These are phyloP conservation scores for Periophthalmus modestus DNA, from an alignment of 2,113 vertebrate genomes.

Conservation along the genomic window DNA sequence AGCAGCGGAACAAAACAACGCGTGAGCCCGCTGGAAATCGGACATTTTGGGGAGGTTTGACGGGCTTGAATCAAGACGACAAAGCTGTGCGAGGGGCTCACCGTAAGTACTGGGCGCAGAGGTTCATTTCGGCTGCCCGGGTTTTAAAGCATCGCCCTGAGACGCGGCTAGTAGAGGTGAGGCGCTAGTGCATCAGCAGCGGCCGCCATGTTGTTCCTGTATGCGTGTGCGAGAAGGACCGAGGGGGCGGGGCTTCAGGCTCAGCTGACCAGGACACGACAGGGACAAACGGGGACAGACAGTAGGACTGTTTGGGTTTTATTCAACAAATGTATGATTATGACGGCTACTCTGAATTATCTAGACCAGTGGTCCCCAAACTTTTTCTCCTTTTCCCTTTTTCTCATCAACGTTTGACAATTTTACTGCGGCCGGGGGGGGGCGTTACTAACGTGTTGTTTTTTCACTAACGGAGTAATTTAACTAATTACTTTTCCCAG, in stretches of 20 bases:
- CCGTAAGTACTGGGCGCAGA: slow-evolving; percentile 77
- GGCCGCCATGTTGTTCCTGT: slow-evolving; percentile 79
- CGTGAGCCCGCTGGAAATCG: neutral
- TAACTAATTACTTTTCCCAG: no score
- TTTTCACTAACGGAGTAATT: no score
- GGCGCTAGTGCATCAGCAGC: slow-evolving; percentile 68
- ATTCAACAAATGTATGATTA: no score
- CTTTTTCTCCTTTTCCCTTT: no score
- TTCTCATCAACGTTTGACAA: no score
- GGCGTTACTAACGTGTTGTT: no score
- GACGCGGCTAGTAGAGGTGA: slow-evolving; percentile 63
- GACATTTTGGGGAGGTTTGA: accelerated
- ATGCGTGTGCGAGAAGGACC: slow-evolving; percentile 8
- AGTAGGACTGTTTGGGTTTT: no score
- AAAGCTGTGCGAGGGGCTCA: slow-evolving; percentile 14
- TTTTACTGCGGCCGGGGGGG: no score
- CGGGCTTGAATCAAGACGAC: neutral
- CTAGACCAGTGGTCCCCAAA: no score
- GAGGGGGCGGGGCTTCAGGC: neutral
- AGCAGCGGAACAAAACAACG: slow-evolving; percentile 39
- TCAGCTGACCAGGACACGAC: neutral
- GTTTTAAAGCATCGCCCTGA: slow-evolving; percentile 62
- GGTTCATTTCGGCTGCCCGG: slow-evolving; percentile 77
- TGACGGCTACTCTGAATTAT: no score
- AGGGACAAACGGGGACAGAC: neutral